Base-by-base conservation (phyloP, 1,140 invertebrate species). In the Mamestra configurata region DNA sequence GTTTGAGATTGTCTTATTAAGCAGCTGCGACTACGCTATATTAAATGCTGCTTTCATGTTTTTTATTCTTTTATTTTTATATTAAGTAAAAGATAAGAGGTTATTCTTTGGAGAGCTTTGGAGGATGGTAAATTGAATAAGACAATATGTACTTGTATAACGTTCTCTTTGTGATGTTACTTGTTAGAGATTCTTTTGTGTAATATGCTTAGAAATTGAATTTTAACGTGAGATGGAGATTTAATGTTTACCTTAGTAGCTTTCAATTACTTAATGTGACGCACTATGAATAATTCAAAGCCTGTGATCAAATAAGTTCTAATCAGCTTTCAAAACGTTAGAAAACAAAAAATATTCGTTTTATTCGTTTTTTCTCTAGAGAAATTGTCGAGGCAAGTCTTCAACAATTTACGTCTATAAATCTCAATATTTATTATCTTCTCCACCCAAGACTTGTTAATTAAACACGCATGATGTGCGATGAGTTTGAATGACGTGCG, bases 1-100 rank as follows among this genome's bases (percentile, higher is more conserved):
- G 49, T 57, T 57, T 71, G 27, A 51, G 51, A 57, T 57, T 35
- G 51, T 73, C 51, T 55, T 57, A 73, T 57, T 73, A 73, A 73
- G 37, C 66, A 49, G 66, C 66, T 70, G 66, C 66, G 40, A 70
- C 37, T 46, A 6, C 66, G 66, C 61, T 35, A 66, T 66, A 66
- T 66, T 66, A 66, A 66, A 70, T 15, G 66, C 66, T 49, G 20
- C 66, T 49, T 70, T 70, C 10, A 49, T 66, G 22, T 49, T 49
- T 66, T 64, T 20, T 40, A 20, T 66, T 66, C n/a, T 40, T 40
- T 20, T 66, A 49, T 15, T 66, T 64, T 40, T 35, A 66, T 66
- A 40, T 66, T 66, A 40, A 66, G 59, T n/a, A 64, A 37, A n/a
- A 64, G 61, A 40, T 66, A 10, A 18, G 5, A 40, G 40, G 61